Base-by-base conservation (phyloP, 1,140 invertebrate species). In the Drosophila mauritiana region DNA sequence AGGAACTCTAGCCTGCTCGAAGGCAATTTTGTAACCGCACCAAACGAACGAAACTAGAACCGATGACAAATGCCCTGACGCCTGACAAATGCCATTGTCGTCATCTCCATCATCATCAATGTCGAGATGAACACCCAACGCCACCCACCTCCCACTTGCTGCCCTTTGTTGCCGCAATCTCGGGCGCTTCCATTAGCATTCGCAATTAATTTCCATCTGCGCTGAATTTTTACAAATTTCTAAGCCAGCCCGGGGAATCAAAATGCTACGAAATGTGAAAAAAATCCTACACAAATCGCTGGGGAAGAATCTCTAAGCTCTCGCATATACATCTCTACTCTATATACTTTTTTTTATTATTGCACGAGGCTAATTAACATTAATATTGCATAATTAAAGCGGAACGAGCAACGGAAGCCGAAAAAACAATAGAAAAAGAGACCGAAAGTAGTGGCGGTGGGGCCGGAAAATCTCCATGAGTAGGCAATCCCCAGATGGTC, bases 311-410 rank as follows among this genome's bases (percentile, higher is more conserved):
- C 48, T 48, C 43, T 56, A n/a, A 67, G 64, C 42, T 58, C 20
- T 45, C 42, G 37, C 22, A 65, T 65, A 37, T 76, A 42, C 27
- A 48, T 48, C 25, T 48, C 20, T 53, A 45, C 40, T 59, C 58
- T 70, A 48, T 57, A 48, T 72, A 52, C 8, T 17, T 51, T 56
- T 56, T 52, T 58, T 78, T 82, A 58, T 76, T 73, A 83, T 86
- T 73, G 62, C 63, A 62, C 25, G 80, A 89, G 84, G 82, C 75
- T 88, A 88, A 88, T 88, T 88, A 89, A 89, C 73, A 78, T 88
- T 83, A 89, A 88, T 89, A 89, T 88, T 89, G 83, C 83, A 86
- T 86, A 86, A 89, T 89, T 88, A 89, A 79, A 73, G 82, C 69
- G 51, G 27, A 34, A 57, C 51, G 49, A 56, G 55, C 61, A 17